Percentiles rank a stretch among this genome's conserved stretches.
phyloP scores from a whole-genome alignment of 2,113 vertebrate species.

The Desmodus rotundus region DNA sequence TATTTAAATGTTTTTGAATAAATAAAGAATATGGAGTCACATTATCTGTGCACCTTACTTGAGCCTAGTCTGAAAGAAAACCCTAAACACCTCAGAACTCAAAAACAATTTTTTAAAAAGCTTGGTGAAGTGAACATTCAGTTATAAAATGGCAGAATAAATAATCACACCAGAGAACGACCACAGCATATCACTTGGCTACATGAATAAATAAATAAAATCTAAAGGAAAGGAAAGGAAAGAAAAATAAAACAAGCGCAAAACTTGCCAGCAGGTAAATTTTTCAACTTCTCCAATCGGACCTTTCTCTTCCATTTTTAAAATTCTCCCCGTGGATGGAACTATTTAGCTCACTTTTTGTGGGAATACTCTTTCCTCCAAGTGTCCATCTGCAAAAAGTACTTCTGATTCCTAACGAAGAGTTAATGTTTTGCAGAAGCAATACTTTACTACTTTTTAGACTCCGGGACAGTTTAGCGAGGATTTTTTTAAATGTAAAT shows the following conservation, averaged over 20 bases:
- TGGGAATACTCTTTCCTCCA: background rate
- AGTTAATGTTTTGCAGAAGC: background rate
- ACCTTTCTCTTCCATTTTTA: background rate
- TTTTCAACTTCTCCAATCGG: background rate
- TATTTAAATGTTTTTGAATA: slow-evolving; percentile 17
- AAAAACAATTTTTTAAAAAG: too few species aligned
- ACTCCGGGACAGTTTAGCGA: background rate
- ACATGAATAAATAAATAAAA: background rate
- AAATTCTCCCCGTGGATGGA: background rate
- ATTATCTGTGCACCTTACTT: background rate
- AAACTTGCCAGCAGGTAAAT: background rate
- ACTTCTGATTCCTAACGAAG: background rate
- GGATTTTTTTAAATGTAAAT: background rate
- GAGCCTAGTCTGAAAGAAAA: background rate
- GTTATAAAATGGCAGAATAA: slow-evolving; percentile 1
- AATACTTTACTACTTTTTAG: background rate
- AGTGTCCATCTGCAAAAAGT: background rate
- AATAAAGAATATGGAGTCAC: background rate
- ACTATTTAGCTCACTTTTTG: background rate
- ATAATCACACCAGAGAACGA: background rate
- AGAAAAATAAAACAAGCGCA: background rate
- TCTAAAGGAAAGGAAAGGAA: background rate
- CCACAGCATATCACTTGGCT: background rate
- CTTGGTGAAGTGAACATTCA: background rate
- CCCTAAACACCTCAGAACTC: background rate